A percentile compares a stretch with the other conserved stretches of the same genome.
phyloP scores from a whole-genome alignment of 2,888 invertebrate genomes.

The Watsonalla cultraria region DNA sequence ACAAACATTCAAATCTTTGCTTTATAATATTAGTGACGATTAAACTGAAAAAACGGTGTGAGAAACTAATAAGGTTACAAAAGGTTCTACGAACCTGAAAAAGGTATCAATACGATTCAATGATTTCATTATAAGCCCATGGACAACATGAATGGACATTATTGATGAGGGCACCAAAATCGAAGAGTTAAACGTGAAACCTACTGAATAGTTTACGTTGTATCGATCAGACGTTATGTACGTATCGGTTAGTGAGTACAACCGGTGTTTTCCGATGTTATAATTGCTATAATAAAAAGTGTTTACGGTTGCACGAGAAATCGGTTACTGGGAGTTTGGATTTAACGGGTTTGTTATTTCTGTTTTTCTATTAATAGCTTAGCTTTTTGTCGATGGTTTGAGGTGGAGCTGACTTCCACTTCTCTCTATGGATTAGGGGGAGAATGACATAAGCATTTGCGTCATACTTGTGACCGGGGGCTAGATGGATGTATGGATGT shows the following conservation, averaged over 20 bases:
- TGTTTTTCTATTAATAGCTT: constrained; percentile 11
- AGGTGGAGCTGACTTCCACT: too few species aligned
- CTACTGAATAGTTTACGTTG: constrained; percentile 29
- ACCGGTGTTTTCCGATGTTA: constrained; percentile 27
- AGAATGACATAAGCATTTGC: too few species aligned
- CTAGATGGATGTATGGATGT: too few species aligned
- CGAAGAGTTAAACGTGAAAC: constrained; percentile 11
- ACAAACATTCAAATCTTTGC: too few species aligned
- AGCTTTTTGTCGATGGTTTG: too few species aligned
- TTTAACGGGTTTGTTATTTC: constrained; percentile 3
- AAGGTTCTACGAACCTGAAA: too few species aligned
- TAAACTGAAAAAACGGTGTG: too few species aligned
- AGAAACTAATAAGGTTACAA: too few species aligned
- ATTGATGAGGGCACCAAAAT: constrained; percentile 2
- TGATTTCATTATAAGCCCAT: not conserved
- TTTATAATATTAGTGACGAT: too few species aligned
- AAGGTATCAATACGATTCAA: not conserved
- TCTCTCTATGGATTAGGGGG: too few species aligned
- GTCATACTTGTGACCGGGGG: too few species aligned
- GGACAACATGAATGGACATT: not conserved
- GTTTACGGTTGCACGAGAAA: constrained; percentile 34
- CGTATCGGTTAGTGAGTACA: constrained; percentile 21
- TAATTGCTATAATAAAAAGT: constrained; percentile 47
- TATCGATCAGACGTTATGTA: constrained; percentile 29
- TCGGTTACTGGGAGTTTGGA: constrained; percentile 16